phyloP scores from a whole-genome alignment of 2,888 invertebrate genomes.

The Tuta absoluta region DNA sequence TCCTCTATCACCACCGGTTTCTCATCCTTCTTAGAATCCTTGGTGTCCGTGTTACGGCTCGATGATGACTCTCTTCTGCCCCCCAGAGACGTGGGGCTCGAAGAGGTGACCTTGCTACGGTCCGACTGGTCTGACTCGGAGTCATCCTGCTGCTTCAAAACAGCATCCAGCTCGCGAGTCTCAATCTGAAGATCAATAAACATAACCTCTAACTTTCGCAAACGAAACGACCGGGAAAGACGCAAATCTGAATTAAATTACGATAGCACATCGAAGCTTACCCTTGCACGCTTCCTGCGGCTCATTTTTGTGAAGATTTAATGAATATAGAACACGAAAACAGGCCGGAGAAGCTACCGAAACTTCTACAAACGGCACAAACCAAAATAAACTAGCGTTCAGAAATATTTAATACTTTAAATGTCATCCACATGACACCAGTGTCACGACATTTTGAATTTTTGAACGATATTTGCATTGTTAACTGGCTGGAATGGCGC shows the following conservation, averaged over 20 bases:
- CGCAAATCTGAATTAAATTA: background rate
- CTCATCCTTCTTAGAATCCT: conserved; percentile 74
- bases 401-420: background rate
- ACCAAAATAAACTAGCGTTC: conserved; percentile 22
- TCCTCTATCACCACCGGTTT: conserved; percentile 70
- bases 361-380: conserved; percentile 22
- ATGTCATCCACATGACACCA: background rate
- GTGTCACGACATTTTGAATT: conserved; percentile 4
- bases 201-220: conserved; percentile 74
- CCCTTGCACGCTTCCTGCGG: conserved; percentile 82
- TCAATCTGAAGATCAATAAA: conserved; percentile 76
- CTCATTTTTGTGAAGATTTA: conserved; percentile 67
- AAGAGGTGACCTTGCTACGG: conserved; percentile 80
- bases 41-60: conserved; percentile 69
- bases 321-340: background rate
- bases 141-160: conserved; percentile 83
- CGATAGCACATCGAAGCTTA: conserved; percentile 37
- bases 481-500: conserved; percentile 5
- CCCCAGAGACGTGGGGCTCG: conserved; percentile 79
- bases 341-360: conserved; percentile 3
- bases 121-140: conserved; percentile 83
- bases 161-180: conserved; percentile 84
- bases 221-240: conserved; percentile 9
- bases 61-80: conserved; percentile 78
- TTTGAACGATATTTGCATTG: background rate